A percentile compares a stretch with the other conserved stretches of the same genome.
Evolutionary conservation across 2,113 vertebrate species (phyloP).

Genomic region (Xerus inauris): DNA sequence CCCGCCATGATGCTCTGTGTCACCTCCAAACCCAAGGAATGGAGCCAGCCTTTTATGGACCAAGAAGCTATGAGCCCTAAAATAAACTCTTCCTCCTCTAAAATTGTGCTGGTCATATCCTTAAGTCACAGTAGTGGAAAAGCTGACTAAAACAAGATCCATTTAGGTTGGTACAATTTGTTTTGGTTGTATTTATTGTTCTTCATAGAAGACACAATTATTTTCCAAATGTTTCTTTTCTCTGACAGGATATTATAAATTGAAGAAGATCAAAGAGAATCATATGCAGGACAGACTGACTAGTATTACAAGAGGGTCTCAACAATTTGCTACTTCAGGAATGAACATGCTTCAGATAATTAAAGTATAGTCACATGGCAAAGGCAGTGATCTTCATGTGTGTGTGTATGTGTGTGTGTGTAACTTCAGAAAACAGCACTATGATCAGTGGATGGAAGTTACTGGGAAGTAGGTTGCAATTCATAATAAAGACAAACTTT

Average conservation of each 20-base stretch:
- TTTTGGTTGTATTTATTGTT: background rate
- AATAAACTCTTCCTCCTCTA: no score
- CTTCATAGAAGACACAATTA: background rate
- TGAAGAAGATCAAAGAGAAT: background rate
- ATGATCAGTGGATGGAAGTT: background rate
- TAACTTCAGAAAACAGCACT: background rate
- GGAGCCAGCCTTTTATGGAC: no score
- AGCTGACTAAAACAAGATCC: no score
- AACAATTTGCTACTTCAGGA: background rate
- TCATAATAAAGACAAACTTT: slow-evolving; percentile 4
- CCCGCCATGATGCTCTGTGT: no score
- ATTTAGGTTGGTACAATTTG: background rate
- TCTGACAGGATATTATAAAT: background rate
- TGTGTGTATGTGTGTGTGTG: background rate
- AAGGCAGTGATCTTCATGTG: background rate
- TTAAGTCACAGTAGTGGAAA: no score
- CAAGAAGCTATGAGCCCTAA: no score
- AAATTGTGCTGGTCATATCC: no score
- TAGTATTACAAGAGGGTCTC: background rate
- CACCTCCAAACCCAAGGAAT: no score
- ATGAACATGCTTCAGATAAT: background rate
- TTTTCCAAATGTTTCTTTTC: background rate
- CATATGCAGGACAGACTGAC: background rate
- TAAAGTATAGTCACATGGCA: background rate
- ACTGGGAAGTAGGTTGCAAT: background rate